A percentile compares a stretch with the other conserved stretches of the same genome.
phyloP scores from a whole-genome alignment of 2,888 invertebrate species.

The Tenodera sinensis region DNA sequence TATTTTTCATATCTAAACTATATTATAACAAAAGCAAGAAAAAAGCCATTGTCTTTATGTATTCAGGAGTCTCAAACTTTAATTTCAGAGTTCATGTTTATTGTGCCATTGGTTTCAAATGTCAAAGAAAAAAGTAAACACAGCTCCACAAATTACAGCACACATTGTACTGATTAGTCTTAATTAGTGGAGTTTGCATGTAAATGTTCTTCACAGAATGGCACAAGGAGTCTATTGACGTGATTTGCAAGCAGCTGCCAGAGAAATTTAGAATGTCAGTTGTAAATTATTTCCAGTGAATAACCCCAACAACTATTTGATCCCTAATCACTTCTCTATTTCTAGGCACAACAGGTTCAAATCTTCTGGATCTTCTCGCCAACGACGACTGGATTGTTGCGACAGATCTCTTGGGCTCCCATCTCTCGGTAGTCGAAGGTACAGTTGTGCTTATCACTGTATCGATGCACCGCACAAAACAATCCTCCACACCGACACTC shows the following conservation, averaged over 20 bases:
- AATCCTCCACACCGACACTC: conserved; percentile 98
- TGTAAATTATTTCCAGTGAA: background rate
- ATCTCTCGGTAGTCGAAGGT: conserved; percentile 98
- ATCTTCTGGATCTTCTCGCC: conserved; percentile 99
- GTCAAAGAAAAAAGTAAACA: background rate
- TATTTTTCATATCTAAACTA: conserved; percentile 6
- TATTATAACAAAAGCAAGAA: conserved; percentile 8
- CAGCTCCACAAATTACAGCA: background rate
- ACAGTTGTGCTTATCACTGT: conserved; percentile 99
- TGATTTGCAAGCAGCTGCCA: conserved; percentile 20
- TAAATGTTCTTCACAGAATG: conserved; percentile 13
- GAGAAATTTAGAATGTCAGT: conserved; percentile 14
- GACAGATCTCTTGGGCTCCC: conserved; percentile 96
- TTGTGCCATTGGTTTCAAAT: background rate
- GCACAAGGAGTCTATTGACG: conserved; percentile 6
- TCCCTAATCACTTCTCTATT: conserved; percentile 14
- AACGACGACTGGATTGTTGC: conserved; percentile 98
- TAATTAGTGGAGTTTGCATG: background rate
- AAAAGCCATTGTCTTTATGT: background rate
- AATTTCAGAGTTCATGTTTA: background rate
- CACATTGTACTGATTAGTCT: background rate
- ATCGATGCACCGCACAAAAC: conserved; percentile 97
- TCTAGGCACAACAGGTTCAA: conserved; percentile 59
- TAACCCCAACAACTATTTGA: conserved; percentile 14
- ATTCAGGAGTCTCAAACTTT: background rate